A percentile compares a stretch with the other conserved stretches of the same genome.
Evolutionary conservation across 2,888 invertebrate species (phyloP).

Genomic region (Erynnis tages): DNA sequence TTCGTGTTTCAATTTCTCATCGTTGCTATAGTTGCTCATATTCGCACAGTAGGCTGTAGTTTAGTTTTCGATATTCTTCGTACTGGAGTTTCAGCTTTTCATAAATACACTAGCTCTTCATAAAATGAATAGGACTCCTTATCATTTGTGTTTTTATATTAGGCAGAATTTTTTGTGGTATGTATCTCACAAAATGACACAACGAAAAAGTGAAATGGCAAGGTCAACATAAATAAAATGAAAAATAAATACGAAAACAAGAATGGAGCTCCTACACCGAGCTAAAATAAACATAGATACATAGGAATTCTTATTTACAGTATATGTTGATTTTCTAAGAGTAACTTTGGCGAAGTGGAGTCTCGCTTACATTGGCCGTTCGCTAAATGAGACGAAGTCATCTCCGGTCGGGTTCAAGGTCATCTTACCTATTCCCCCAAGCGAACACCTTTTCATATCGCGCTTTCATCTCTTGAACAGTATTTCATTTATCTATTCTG

Average conservation of each 20-base stretch:
- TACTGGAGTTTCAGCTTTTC: too few species aligned
- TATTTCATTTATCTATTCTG: too few species aligned
- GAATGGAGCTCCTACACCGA: conserved; percentile 5
- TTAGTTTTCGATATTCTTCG: too few species aligned
- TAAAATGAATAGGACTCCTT: too few species aligned
- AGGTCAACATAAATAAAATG: conserved; percentile 12
- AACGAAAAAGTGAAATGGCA: too few species aligned
- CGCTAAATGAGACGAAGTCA: conserved; percentile 39
- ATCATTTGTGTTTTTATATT: too few species aligned
- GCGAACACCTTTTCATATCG: conserved; percentile 13
- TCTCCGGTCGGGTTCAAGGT: conserved; percentile 46
- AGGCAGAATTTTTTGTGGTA: too few species aligned
- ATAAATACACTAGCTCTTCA: too few species aligned
- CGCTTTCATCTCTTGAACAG: background rate
- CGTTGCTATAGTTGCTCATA: too few species aligned
- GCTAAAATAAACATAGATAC: conserved; percentile 11
- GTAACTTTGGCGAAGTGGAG: conserved; percentile 1
- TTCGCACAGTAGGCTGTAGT: too few species aligned
- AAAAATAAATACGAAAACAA: background rate
- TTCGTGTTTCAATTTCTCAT: background rate
- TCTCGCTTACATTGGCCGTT: conserved; percentile 20
- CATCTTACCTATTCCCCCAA: conserved; percentile 22
- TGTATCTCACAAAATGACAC: too few species aligned
- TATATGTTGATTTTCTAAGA: conserved; percentile 1
- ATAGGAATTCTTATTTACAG: conserved; percentile 8